phyloP scores from a whole-genome alignment of 2,113 vertebrate genomes.

The Rutilus rutilus region DNA sequence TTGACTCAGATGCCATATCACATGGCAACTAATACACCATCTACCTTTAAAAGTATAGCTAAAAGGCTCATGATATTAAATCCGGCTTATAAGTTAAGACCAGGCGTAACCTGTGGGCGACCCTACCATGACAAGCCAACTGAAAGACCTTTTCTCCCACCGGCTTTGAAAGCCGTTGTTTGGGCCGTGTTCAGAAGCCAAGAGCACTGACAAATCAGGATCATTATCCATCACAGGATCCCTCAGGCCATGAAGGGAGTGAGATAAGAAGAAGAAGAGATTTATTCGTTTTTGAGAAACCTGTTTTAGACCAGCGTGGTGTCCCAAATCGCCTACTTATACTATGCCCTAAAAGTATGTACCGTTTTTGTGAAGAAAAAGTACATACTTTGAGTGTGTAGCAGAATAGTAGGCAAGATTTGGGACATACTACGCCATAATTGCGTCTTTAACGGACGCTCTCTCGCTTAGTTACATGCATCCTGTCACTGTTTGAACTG shows the following conservation, averaged over 20 bases:
- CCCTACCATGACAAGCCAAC: constrained; percentile 1
- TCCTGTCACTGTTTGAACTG: too few species aligned
- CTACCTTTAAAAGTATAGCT: background rate
- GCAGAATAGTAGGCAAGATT: too few species aligned
- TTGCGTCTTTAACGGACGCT: too few species aligned
- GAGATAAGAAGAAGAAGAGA: background rate
- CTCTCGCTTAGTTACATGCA: too few species aligned
- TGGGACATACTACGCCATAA: too few species aligned
- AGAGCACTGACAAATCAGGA: constrained; percentile 5
- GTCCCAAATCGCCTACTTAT: too few species aligned
- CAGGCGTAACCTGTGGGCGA: background rate
- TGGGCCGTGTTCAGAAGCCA: background rate
- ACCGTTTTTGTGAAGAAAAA: too few species aligned
- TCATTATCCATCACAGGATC: background rate
- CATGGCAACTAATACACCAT: background rate
- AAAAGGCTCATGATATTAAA: constrained; percentile 19
- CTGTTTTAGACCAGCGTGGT: background rate
- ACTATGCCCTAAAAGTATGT: too few species aligned
- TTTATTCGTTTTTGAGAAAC: background rate
- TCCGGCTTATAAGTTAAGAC: background rate
- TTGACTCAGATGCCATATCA: background rate
- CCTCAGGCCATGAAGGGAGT: background rate
- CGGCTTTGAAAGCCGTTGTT: constrained; percentile 5
- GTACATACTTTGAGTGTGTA: too few species aligned
- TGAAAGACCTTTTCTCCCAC: background rate